A percentile compares a stretch with the other conserved stretches of the same genome.
phyloP scores from a whole-genome alignment of 2,797 vertebrate genomes.

The Chanos chanos region DNA sequence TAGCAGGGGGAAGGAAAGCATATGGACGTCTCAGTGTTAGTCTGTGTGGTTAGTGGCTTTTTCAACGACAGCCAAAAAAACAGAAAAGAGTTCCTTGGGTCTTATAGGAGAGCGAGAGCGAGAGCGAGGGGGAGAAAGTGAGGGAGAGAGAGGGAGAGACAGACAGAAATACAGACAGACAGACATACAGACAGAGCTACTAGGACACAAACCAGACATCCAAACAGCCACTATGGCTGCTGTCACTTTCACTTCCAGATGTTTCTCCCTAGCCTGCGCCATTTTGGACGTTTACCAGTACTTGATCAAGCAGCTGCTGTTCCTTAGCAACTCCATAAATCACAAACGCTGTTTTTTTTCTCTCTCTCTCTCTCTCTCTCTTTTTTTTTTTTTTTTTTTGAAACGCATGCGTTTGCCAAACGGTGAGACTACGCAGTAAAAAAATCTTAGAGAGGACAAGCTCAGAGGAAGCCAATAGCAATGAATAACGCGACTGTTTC shows the following conservation, averaged over 20 bases:
- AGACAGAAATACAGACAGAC: background rate
- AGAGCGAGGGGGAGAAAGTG: slow-evolving; percentile 34
- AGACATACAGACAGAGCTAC: background rate
- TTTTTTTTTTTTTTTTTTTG: no score
- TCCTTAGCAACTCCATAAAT: slow-evolving; percentile 14
- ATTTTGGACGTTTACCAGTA: slow-evolving; percentile 26
- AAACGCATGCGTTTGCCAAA: background rate
- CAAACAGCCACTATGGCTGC: slow-evolving; percentile 22
- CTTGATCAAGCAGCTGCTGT: slow-evolving; percentile 35
- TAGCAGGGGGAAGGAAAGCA: no score
- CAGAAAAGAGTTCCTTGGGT: no score
- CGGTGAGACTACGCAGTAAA: background rate
- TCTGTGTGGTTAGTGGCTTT: no score
- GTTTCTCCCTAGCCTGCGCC: slow-evolving; percentile 12
- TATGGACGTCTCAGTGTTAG: no score
- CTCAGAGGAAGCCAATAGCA: background rate
- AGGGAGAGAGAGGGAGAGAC: slow-evolving; percentile 6
- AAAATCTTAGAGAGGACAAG: background rate
- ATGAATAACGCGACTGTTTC: background rate
- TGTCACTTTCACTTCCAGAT: slow-evolving; percentile 25
- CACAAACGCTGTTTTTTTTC: background rate
- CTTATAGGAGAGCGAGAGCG: slow-evolving; percentile 55
- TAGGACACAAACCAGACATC: background rate
- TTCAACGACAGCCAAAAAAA: no score
- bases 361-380: no score